Evolutionary conservation across 2,888 invertebrate genomes (phyloP).

Genomic region (Acanthosepion pharaonis): DNA sequence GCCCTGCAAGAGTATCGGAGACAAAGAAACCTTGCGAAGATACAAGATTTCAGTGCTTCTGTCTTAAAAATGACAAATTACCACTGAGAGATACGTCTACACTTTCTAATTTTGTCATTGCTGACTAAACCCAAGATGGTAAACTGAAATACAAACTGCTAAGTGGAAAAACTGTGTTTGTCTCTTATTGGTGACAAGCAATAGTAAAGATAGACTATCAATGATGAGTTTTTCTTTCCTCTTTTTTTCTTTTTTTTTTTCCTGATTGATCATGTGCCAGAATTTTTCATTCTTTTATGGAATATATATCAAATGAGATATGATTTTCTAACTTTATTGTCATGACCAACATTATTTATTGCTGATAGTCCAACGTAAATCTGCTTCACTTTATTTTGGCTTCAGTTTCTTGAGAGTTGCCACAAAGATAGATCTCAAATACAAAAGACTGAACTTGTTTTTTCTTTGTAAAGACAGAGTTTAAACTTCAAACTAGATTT

Average conservation of each 20-base stretch:
- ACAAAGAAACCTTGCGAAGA: not conserved
- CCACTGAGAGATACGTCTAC: not conserved
- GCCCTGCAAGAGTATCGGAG: not conserved
- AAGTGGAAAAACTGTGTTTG: not conserved
- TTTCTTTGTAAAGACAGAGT: too few species aligned
- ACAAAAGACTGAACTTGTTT: too few species aligned
- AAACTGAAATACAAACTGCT: not conserved
- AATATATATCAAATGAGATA: not conserved
- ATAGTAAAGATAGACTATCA: not conserved
- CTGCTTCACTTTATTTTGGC: too few species aligned
- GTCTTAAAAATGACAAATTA: conserved; percentile 4
- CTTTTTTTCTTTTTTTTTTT: not conserved
- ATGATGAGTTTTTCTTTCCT: not conserved
- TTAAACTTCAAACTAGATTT: too few species aligned
- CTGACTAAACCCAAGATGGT: not conserved
- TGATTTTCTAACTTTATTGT: too few species aligned
- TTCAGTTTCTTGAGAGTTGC: too few species aligned
- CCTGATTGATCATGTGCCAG: not conserved
- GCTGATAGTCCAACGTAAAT: too few species aligned
- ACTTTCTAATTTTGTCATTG: not conserved
- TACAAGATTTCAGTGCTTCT: not conserved
- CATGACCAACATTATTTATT: too few species aligned
- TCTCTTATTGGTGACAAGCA: not conserved
- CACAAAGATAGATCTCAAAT: too few species aligned
- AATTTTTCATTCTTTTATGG: not conserved